Base-by-base conservation (phyloP, 2,888 invertebrate species). In the Drosophila kuntzei region DNA sequence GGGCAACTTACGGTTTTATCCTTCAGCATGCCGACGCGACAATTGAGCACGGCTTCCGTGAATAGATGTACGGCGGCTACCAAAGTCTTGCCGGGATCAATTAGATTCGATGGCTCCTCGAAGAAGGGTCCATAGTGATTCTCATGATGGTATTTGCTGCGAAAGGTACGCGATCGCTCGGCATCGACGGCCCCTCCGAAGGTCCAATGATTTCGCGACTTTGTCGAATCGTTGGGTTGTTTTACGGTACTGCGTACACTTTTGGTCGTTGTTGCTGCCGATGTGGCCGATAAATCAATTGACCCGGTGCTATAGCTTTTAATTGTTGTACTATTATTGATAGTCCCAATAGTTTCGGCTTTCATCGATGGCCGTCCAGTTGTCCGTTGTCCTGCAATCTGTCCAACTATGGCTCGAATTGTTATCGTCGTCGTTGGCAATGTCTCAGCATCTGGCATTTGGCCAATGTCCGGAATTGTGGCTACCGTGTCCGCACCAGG, bases 41-140 rank as follows among this genome's bases (percentile, higher is more conserved):
- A 95, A 82, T 95, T 94, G 63, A 95, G 93, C 70, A 94, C 92
- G 36, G 95, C 94, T 71, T 94, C 95, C 0, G 95, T 94, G 6
- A 95, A 95, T 11, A 95, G 94, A 89, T 95, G 95, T 6, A 94
- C 94, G 12, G 94, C 93, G 76, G 94, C 93, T 84, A 94, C 93
- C 36, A 93, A 88, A 6, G 94, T 94, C 71, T 94, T 94, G 80
- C 94, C 94, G 78, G 94, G 93, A 76, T 92, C 92, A 65, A 92
- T 92, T 60, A 87, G 76, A 44, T 80, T 91, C 64, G 94, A 93
- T 12, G 93, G 93, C 81, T 93, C 93, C 85, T 95, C 95, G 81
- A 95, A 95, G 90, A 95, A 95, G 49, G 95, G 95, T 25, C 96
- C 96, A 94, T 95, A 95, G 88, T 95, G 95, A 70, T 94, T 94